Conservation (phyloP, 2,113 vertebrate species). For the Gadus macrocephalus region DNA sequence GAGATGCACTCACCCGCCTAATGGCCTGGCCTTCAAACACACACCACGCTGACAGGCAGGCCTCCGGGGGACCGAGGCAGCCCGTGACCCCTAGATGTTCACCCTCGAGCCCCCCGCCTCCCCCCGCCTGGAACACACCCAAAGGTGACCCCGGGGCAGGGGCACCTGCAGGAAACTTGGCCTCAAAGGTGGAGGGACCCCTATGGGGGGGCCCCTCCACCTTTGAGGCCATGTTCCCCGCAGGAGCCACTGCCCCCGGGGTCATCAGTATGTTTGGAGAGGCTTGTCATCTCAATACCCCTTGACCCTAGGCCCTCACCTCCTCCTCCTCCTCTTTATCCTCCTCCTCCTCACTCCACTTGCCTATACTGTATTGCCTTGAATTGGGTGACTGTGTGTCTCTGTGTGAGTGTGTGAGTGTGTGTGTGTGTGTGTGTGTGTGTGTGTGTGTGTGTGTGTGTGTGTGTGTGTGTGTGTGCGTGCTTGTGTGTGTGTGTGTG, state of each 20-base stretch:
- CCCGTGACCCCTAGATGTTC: conserved; percentile 10
- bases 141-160: not conserved
- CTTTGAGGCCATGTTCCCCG: not conserved
- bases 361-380: not conserved
- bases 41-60: conserved; percentile 18
- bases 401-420: not conserved
- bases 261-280: not conserved
- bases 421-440: not conserved
- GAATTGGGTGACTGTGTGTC: conserved; percentile 1
- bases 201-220: too few relatives aligned
- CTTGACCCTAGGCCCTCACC: too few relatives aligned
- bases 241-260: too few relatives aligned
- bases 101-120: not conserved
- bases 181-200: conserved; percentile 1
- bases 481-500: too few relatives aligned
- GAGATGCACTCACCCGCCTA: conserved; percentile 35
- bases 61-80: not conserved
- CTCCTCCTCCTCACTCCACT: not conserved
- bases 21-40: conserved; percentile 31
- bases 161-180: not conserved
- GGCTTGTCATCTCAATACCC: not conserved
- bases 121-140: not conserved
- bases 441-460: too few relatives aligned
- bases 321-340: too few relatives aligned
- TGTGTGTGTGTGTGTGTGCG: too few relatives aligned